phyloP scores from a whole-genome alignment of 2,797 vertebrate genomes.

The Phylloscopus collybita region DNA sequence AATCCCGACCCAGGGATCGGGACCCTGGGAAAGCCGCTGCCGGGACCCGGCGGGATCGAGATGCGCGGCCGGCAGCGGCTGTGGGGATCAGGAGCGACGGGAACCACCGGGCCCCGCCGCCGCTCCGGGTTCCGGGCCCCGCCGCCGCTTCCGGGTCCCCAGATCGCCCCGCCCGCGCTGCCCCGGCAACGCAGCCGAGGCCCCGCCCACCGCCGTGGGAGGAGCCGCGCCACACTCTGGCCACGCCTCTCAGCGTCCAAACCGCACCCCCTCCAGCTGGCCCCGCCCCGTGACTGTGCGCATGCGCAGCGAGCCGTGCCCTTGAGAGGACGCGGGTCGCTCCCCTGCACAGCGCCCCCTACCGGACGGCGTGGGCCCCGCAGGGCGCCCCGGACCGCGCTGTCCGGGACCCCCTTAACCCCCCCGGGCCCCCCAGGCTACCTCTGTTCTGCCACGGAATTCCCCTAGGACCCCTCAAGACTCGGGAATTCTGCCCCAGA shows the following conservation, averaged over 20 bases:
- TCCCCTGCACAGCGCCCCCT: neutral
- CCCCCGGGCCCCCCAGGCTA: no score
- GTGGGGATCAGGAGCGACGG: neutral
- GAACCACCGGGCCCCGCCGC: neutral
- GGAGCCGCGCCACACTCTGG: neutral
- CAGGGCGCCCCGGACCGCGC: neutral
- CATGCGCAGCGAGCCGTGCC: neutral
- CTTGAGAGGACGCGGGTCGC: neutral
- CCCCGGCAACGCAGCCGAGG: neutral
- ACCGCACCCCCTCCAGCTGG: no score
- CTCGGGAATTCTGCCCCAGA: neutral
- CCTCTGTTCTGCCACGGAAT: neutral
- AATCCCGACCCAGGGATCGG: neutral
- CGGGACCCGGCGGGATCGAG: no score
- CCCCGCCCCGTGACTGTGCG: fast-evolving
- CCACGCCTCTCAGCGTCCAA: fast-evolving
- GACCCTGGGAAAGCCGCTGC: no score
- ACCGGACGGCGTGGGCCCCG: neutral
- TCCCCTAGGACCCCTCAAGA: neutral
- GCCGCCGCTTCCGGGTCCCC: neutral
- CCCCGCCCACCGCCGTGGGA: neutral
- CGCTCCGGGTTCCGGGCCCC: neutral
- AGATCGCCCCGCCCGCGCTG: neutral
- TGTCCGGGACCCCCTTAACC: neutral
- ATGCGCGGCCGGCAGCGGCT: neutral